Evolutionary conservation across 37 sponge, comb jelly and placozoan species (phyloP), one percentile per base, ranked within the genome.

Genomic region (Beroe ovata): DNA sequence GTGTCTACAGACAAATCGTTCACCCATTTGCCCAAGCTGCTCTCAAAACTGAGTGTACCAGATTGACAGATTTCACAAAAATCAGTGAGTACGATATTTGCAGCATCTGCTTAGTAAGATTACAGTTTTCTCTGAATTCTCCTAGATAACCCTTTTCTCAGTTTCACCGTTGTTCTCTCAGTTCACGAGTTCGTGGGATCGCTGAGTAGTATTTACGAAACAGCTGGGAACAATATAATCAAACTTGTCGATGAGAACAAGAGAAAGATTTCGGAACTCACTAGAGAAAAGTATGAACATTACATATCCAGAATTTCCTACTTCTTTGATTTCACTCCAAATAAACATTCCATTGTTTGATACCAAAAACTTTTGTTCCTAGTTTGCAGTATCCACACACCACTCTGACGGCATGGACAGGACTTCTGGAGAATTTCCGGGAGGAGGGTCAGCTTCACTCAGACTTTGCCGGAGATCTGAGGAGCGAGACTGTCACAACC

Each of bases 161-260:
- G n/a, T n/a, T n/a, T n/a, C n/a, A n/a, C n/a, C n/a, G n/a, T n/a
- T n/a, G n/a, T 47, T 47, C 11, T 11, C 54, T 39, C 41, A 77
- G 84, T 77, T 19, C 42, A 39, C 23, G 84, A 77, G 35, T 77
- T 77, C 54, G 54, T 77, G 0, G n/a, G 21, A 3, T 39, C 54
- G 3, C 23, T 77, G 28, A 77, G 84, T 29, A 42, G 54, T 77
- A 39, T 77, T 8, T 77, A 77, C 47, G 84, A 77, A 20, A 42
- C 54, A 40, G 54, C 54, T 19, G 84, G 84, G 54, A 41, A 8
- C 8, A 77, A 35, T 19, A 77, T 77, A 1, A 16, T 23, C 2
- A 77, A 77, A 23, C 54, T 77, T 19, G 84, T 77, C n/a, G 84
- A 77, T 4, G 84, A 77, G 28, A 77, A 77, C 54, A 77, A 77